phyloP scores from a whole-genome alignment of 64 coral and sea anemone genomes.

The Hydrozoanthus tunicans region DNA sequence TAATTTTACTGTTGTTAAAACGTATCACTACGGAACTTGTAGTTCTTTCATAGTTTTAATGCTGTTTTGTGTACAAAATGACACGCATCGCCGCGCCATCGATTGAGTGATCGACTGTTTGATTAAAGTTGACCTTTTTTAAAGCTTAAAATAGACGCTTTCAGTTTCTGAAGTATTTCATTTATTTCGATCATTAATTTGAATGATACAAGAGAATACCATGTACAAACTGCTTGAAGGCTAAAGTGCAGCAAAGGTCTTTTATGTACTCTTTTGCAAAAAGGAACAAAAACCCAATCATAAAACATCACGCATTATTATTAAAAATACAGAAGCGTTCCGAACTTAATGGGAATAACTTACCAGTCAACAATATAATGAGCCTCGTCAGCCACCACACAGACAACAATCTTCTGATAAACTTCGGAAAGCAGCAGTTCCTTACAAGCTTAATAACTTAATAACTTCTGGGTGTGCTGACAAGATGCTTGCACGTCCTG shows the following conservation, averaged over 20 bases:
- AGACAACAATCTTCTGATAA: conserved; percentile 5
- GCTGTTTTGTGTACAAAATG: neutral
- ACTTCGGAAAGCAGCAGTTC: neutral
- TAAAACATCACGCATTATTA: neutral
- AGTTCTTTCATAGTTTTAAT: neutral
- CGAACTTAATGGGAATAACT: neutral
- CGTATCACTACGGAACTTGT: neutral
- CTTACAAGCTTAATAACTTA: neutral
- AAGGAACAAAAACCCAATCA: neutral
- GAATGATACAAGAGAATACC: neutral
- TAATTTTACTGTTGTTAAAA: neutral
- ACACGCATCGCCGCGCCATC: neutral
- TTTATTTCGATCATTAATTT: neutral
- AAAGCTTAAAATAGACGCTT: neutral
- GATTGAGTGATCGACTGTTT: neutral
- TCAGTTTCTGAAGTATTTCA: neutral
- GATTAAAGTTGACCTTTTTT: neutral
- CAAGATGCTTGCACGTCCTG: neutral
- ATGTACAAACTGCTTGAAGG: neutral
- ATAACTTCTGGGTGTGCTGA: neutral
- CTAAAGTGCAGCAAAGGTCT: neutral
- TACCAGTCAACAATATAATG: neutral
- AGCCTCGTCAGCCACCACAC: neutral
- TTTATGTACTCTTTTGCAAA: neutral
- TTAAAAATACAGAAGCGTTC: neutral